phyloP scores from a whole-genome alignment of 2,888 invertebrate species.

The Lithophane socia region DNA sequence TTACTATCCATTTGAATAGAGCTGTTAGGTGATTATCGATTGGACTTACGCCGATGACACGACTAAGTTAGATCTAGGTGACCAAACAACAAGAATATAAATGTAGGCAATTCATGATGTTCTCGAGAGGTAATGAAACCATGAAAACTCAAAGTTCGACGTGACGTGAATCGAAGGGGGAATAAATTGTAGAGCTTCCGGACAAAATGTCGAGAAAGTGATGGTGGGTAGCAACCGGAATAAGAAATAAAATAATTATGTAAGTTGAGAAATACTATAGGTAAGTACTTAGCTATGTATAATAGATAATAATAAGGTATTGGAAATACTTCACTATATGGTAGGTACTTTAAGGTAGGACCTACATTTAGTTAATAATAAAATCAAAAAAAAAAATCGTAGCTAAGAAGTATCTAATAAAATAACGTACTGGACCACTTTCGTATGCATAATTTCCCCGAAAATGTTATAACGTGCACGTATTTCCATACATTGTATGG shows the following conservation, averaged over 20 bases:
- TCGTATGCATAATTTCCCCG: background rate
- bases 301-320: background rate
- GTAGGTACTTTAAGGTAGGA: too few relatives aligned
- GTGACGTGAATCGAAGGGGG: background rate
- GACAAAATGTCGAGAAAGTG: background rate
- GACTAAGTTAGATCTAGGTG: background rate
- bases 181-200: background rate
- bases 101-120: background rate
- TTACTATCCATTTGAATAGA: conserved; percentile 2
- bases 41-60: background rate
- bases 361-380: too few relatives aligned
- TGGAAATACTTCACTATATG: background rate
- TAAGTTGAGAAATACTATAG: too few relatives aligned
- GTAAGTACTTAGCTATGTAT: too few relatives aligned
- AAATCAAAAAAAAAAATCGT: too few relatives aligned
- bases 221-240: background rate
- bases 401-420: background rate
- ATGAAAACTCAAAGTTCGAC: background rate
- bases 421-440: background rate
- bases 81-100: background rate
- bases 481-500: too few relatives aligned
- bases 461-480: background rate
- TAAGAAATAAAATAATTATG: background rate
- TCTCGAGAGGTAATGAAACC: background rate
- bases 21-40: conserved; percentile 8